Evolutionary conservation across 2,797 vertebrate genomes (phyloP), one percentile per base, ranked within the genome.

Genomic region (Phataginus tricuspis): DNA sequence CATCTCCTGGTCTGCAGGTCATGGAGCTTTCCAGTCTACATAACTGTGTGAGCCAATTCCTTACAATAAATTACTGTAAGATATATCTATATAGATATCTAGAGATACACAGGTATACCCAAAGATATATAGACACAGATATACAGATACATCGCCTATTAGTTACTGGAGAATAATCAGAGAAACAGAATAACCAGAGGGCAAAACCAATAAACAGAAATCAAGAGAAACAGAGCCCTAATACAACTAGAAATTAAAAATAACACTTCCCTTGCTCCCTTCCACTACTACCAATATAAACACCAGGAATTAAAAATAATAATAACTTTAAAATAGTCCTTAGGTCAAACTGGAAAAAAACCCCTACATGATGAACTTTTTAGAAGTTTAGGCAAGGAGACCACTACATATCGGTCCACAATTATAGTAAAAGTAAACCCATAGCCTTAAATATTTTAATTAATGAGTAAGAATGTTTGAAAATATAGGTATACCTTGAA

Each of bases 401-500:
- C 83, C 34, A n/a, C 14, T 69, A 1, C 37, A 55, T 42, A 39
- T 37, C 64, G 23, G 7, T 37, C 29, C 49, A 79, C 53, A 74
- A 45, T 78, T 59, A 74, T 7, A 83, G 7, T 42, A 34, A 66
- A 80, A 72, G 64, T 19, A 83, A 86, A 80, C 10, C 18, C 25
- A 10, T 79, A 61, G 77, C 15, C 23, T 66, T 94, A 77, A 59
- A 72, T 72, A 7, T 83, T 94, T 53, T 83, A 82, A 78, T 61
- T 80, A 86, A 94, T 37, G 49, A 34, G 31, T 37, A 89, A 85
- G 91, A 59, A 61, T 83, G 34, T 92, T 94, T 92, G 27, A 86
- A 80, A 72, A 34, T 37, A 15, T 1, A 45, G 45, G 45, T 45
- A 45, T 45, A 11, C 45, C 45, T 10, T 45, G 45, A 45, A 45